Base-by-base conservation (phyloP, 2,797 vertebrate genomes). In the Prionace glauca region DNA sequence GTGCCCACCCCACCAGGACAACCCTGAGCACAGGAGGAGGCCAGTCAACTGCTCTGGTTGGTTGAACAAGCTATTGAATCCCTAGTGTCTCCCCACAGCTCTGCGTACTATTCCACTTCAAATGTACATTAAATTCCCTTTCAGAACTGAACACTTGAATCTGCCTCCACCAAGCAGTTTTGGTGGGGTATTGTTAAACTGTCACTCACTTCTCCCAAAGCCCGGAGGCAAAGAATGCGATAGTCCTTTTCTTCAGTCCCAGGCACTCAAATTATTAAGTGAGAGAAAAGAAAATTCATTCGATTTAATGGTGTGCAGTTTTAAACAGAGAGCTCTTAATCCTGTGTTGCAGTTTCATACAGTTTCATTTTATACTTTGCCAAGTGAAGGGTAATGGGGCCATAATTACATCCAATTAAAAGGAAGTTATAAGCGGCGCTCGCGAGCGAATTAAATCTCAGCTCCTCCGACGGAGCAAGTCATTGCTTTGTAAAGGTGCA, bases 401-500 rank as follows among this genome's bases (percentile, higher is more conserved):
- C 65, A 22, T 24, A 93, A 69, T 69, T 65, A 26, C n/a, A 69
- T 12, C 62, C 65, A 93, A 93, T 93, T 93, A 36, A 93, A 71
- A 71, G 32, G 41, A 69, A 26, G 67, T 93, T 91, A 62, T 11
- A 91, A 91, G 18, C 1, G 0, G 86, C 26, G 60, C 10, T 88
- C 56, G 11, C 0, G 11, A 20, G 50, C 26, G 56, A 56, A 29
- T 60, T 14, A 60, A 29, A 16, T 88, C 8, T 60, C 86, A 29
- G 26, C 86, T 60, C 86, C 50, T 32, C 86, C 12, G 11, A 29
- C 29, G 5, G 86, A 60, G 29, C 50, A 29, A 29, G 56, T 60
- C 11, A 90, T 65, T 67, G 84, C 88, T 96, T 65, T 87, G 95
- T 96, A 95, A 95, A 96, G 91, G 95, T 24, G 20, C 36, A 45